Conservation (phyloP, 2,113 vertebrate genomes). For the Struthio camelus region DNA sequence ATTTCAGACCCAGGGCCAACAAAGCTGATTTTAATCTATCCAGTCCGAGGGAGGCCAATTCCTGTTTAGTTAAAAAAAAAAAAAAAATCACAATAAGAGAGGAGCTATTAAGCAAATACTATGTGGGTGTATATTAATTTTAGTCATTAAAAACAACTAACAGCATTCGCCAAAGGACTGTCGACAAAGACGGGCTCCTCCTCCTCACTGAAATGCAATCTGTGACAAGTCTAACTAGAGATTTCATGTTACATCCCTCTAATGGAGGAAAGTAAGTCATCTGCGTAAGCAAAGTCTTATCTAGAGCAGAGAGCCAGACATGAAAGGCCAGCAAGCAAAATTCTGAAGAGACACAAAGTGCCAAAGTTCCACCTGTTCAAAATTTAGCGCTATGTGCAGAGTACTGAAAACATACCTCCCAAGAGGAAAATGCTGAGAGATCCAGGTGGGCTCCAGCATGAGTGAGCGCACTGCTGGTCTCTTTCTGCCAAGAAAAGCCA, state of each 20-base stretch:
- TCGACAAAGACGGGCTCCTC: background rate
- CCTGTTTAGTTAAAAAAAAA: slow-evolving; percentile 73
- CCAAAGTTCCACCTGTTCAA: background rate
- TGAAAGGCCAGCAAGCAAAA: background rate
- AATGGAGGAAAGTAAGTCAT: background rate
- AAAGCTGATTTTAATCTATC: slow-evolving; percentile 98
- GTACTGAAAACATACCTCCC: slow-evolving; percentile 84
- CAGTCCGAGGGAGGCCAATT: slow-evolving; percentile 95
- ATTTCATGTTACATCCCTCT: background rate
- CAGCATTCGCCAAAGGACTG: background rate
- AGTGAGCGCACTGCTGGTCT: slow-evolving; percentile 95
- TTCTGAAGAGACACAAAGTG: background rate
- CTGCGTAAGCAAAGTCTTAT: background rate
- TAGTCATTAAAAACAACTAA: background rate
- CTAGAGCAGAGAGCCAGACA: background rate
- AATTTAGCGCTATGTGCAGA: background rate
- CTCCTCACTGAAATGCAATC: background rate
- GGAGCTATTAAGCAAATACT: background rate
- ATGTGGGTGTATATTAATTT: background rate
- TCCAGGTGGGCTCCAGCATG: slow-evolving; percentile 97
- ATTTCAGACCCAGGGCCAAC: slow-evolving; percentile 94
- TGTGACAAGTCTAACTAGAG: background rate
- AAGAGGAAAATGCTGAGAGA: slow-evolving; percentile 98
- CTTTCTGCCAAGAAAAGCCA: slow-evolving; percentile 83
- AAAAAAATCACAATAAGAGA: background rate